phyloP scores from a whole-genome alignment of 2,113 vertebrate genomes.

The Nesoenas mayeri region DNA sequence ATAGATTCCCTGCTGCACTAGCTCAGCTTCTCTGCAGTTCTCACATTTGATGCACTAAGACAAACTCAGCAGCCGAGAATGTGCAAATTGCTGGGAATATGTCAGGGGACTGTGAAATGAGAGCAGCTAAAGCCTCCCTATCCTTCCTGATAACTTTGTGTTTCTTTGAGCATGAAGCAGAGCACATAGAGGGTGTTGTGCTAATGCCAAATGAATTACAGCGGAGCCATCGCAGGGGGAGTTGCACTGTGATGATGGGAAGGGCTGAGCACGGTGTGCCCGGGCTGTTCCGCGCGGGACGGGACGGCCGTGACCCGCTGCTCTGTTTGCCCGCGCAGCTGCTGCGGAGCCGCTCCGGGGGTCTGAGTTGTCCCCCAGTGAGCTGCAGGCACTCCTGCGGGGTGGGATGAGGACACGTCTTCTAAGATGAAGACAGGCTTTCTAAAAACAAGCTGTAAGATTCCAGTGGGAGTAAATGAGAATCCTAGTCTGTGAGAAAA shows the following conservation, averaged over 20 bases:
- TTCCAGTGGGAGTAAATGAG: neutral
- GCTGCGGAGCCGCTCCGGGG: accelerated
- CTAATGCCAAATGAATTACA: neutral
- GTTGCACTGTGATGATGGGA: neutral
- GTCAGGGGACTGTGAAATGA: neutral
- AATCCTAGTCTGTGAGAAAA: neutral
- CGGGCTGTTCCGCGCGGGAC: neutral
- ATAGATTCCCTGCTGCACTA: neutral
- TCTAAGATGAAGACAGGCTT: neutral
- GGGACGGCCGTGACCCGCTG: neutral
- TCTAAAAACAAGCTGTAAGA: neutral
- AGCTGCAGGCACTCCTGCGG: neutral
- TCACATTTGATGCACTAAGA: neutral
- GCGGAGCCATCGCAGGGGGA: neutral
- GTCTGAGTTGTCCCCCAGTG: neutral
- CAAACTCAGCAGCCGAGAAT: neutral
- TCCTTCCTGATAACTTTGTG: neutral
- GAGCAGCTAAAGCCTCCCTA: neutral
- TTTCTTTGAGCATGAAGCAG: neutral
- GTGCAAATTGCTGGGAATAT: neutral
- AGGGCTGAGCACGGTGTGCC: neutral
- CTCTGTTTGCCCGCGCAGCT: neutral
- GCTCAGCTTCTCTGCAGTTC: neutral
- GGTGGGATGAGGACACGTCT: neutral
- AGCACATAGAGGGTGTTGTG: neutral